Base-by-base conservation (phyloP, 2,113 vertebrate species). In the Microtus richardsoni region DNA sequence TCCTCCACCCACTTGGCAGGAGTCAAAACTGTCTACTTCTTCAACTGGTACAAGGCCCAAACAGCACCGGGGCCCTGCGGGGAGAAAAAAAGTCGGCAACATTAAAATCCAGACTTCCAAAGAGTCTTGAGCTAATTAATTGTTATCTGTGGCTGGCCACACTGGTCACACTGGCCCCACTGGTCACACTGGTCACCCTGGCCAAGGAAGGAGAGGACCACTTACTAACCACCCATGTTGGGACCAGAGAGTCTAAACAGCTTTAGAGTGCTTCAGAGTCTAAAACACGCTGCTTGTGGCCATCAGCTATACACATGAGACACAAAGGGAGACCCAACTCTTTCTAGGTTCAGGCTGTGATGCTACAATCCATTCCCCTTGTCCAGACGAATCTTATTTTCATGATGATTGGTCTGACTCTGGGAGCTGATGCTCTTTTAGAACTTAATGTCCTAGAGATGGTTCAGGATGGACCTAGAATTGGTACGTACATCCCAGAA, bases 1-100 rank as follows among this genome's bases (percentile, higher is more conserved):
- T 91, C 98, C 98, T 84, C 95, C 96, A 89, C 71, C 97, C 96
- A 98, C 96, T 93, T 97, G 94, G 97, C 98, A 97, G 97, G 97
- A 96, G 2, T 97, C 97, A 58, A 96, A 85, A 83, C 97, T 97
- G 93, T 98, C 98, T 54, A 98, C 97, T 36, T 99, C 98, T 91
- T 99, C 99, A 70, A 99, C 99, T 9, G 99, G 98, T 75, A 98
- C 98, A 6, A 99, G 98, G 74, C 99, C 98, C 84, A 99, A 95
- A 96, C 98, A 99, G 97, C 99, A 99, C 0, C 98, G 95, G 30
- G 97, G 96, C 90, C 97, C 98, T 99, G 97, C 84, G 68, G 83
- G 44, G 82, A n/a, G 98, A 89, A 93, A 73, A 73, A 58, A 95
- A 52, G 19, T 21, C 39, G 84, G 94, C 64, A 86, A 41, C 49